Evolutionary conservation across 1,140 invertebrate species (phyloP).

Genomic region (Meteorus sp.): DNA sequence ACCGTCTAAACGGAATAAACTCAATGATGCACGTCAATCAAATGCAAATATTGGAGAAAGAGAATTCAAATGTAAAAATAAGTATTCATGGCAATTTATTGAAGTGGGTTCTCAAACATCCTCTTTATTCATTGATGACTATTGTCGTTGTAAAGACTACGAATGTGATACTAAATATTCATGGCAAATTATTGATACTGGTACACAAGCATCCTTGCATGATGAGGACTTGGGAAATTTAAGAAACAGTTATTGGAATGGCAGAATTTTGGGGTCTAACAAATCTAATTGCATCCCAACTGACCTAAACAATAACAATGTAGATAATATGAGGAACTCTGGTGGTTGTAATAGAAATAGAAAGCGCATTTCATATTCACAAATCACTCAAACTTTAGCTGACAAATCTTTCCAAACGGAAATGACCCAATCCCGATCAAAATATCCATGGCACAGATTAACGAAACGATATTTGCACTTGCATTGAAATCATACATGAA

Average conservation of each 20-base stretch:
- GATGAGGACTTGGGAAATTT: constrained; percentile 5
- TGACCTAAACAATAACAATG: not conserved
- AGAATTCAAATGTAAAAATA: constrained; percentile 29
- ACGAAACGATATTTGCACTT: constrained; percentile 23
- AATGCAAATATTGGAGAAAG: not conserved
- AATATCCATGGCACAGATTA: constrained; percentile 35
- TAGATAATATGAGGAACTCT: not conserved
- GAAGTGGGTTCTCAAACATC: constrained; percentile 37
- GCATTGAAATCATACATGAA: not conserved
- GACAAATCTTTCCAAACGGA: constrained; percentile 33
- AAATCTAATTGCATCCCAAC: not conserved
- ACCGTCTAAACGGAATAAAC: constrained; percentile 20
- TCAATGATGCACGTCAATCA: not conserved
- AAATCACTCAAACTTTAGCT: constrained; percentile 32
- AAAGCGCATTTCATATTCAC: constrained; percentile 26
- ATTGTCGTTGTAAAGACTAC: too few relatives aligned
- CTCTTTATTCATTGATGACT: too few relatives aligned
- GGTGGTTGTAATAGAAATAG: constrained; percentile 2
- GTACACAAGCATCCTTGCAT: constrained; percentile 32
- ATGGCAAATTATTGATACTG: constrained; percentile 41
- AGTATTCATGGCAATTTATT: constrained; percentile 43
- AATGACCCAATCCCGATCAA: constrained; percentile 21
- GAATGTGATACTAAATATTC: constrained; percentile 38
- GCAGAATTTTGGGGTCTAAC: constrained; percentile 25
- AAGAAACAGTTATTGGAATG: constrained; percentile 23